A percentile compares a stretch with the other conserved stretches of the same genome.
Evolutionary conservation across 2,113 vertebrate species (phyloP).

Genomic region (Tragulus kanchil): DNA sequence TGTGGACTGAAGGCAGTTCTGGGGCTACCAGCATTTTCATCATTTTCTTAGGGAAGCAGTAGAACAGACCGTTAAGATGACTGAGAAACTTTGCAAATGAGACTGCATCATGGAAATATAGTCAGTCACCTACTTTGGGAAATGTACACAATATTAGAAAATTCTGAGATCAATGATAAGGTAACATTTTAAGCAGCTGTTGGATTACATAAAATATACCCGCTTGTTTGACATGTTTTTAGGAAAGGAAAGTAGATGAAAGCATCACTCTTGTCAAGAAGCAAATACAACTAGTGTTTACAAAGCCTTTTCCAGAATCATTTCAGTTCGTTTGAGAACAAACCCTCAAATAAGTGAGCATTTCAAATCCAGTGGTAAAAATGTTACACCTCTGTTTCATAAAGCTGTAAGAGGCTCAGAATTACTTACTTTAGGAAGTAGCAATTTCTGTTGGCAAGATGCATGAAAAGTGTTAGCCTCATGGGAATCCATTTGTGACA

Average conservation of each 20-base stretch:
- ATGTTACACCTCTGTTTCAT: constrained; percentile 69
- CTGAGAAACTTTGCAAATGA: not conserved
- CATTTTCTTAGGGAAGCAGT: constrained; percentile 24
- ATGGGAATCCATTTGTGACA: constrained; percentile 81
- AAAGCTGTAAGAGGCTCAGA: constrained; percentile 70
- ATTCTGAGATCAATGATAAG: constrained; percentile 31
- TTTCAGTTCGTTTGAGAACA: constrained; percentile 64
- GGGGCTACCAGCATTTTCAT: not conserved
- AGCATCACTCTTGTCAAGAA: constrained; percentile 48
- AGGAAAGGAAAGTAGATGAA: constrained; percentile 16
- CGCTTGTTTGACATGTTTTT: constrained; percentile 41
- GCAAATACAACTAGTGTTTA: constrained; percentile 32
- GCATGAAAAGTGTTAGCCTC: constrained; percentile 79
- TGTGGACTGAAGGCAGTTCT: constrained; percentile 3
- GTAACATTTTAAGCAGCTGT: constrained; percentile 42
- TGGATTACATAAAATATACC: constrained; percentile 16
- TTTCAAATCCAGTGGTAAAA: constrained; percentile 56
- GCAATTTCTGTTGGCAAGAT: constrained; percentile 82
- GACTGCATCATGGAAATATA: not conserved
- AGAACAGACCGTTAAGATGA: not conserved
- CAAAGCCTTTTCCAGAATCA: constrained; percentile 35
- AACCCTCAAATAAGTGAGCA: constrained; percentile 67
- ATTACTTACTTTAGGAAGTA: constrained; percentile 77
- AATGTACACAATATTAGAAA: not conserved
- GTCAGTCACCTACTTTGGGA: not conserved